Evolutionary conservation across 1,140 invertebrate species (phyloP).

Genomic region (Asobara japonica): DNA sequence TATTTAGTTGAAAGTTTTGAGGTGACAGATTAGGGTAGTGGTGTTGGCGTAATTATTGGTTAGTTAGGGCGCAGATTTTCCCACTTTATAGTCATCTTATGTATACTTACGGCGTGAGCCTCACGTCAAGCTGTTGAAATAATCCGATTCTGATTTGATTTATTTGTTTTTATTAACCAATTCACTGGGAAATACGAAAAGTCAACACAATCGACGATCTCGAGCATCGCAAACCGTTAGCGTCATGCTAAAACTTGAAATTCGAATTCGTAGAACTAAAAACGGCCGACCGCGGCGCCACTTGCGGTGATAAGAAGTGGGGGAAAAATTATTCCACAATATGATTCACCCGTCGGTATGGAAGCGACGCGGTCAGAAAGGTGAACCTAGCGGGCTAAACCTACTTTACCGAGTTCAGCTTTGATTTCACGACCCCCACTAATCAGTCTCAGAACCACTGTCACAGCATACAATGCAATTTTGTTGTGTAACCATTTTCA

Average conservation of each 20-base stretch:
- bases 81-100: neutral
- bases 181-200: neutral
- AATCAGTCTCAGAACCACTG: too few species aligned
- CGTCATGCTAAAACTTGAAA: conserved; percentile 30
- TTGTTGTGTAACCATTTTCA: too few species aligned
- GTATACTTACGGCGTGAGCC: neutral
- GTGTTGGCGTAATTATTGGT: neutral
- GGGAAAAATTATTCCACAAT: too few species aligned
- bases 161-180: neutral
- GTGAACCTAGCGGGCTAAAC: too few species aligned
- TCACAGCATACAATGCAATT: too few species aligned
- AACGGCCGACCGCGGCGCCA: too few species aligned
- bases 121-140: neutral
- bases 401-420: too few species aligned
- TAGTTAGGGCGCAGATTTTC: neutral
- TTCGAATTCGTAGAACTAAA: too few species aligned
- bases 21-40: neutral
- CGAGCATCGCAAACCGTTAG: conserved; percentile 30
- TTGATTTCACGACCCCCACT: too few species aligned
- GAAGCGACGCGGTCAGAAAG: too few species aligned
- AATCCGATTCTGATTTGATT: neutral
- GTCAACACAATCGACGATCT: conserved; percentile 25
- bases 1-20: neutral
- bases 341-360: too few species aligned
- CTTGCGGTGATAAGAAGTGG: too few species aligned